phyloP scores from a whole-genome alignment of 1,140 invertebrate genomes.

The Kradibia gibbosae region DNA sequence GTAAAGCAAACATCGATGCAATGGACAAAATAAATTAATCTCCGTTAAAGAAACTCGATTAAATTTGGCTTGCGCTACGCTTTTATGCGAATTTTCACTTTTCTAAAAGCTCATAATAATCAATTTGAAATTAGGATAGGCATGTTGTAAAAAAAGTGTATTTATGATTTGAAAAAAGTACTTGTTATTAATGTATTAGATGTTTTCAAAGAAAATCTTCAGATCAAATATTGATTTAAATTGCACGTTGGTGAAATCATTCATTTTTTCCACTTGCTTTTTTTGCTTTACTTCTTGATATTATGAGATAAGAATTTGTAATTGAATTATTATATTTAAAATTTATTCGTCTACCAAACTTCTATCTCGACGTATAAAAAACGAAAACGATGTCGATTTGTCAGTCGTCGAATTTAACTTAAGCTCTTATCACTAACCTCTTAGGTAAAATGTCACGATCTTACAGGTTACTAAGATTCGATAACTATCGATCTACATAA shows the following conservation, averaged over 20 bases:
- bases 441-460: slow-evolving; percentile 5
- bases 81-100: no score
- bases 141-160: no score
- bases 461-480: neutral
- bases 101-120: no score
- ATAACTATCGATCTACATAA: slow-evolving; percentile 17
- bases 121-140: no score
- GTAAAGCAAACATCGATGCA: no score
- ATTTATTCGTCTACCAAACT: neutral
- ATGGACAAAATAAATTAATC: no score
- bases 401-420: neutral
- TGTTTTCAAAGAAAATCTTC: neutral
- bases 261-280: neutral
- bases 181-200: neutral
- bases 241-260: neutral
- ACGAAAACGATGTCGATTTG: neutral
- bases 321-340: neutral
- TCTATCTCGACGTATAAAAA: neutral
- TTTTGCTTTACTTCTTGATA: no score
- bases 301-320: neutral
- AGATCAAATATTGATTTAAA: neutral
- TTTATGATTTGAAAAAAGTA: neutral
- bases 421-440: slow-evolving; percentile 3
- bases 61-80: no score
- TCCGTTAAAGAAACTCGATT: no score